Percentiles rank a stretch among this genome's conserved stretches.
Conservation (phyloP, 2,888 invertebrate genomes). For the Troglohyphantes excavatus region DNA sequence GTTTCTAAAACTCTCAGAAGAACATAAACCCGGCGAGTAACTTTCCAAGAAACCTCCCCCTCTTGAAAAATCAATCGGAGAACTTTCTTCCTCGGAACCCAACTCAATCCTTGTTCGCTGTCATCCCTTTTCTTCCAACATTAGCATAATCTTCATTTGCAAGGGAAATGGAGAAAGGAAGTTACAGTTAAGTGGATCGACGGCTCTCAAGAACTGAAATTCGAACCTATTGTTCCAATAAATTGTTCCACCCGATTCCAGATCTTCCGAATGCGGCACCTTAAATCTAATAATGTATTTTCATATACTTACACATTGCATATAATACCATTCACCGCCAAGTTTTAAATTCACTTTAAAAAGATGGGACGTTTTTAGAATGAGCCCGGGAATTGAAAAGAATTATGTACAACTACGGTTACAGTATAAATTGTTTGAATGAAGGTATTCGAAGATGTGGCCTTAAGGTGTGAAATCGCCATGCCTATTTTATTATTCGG, state of each 20-base stretch:
- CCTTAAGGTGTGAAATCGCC: too few relatives aligned
- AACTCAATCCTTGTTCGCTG: neutral
- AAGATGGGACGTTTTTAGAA: neutral
- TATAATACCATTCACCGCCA: neutral
- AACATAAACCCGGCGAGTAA: neutral
- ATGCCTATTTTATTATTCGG: too few relatives aligned
- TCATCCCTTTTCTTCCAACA: neutral
- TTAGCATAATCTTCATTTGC: slow-evolving; percentile 9
- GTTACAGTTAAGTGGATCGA: neutral
- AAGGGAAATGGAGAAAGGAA: neutral
- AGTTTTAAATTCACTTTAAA: neutral
- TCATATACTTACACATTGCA: neutral
- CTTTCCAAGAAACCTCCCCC: neutral
- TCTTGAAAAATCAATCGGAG: slow-evolving; percentile 1
- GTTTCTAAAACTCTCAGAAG: slow-evolving; percentile 2
- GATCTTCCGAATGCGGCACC: neutral
- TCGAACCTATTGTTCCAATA: slow-evolving; percentile 5
- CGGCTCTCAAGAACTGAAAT: slow-evolving; percentile 5
- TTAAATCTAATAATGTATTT: neutral
- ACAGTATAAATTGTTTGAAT: neutral
- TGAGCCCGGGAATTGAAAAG: neutral
- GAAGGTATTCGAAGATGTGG: too few relatives aligned
- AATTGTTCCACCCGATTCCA: neutral
- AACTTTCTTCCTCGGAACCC: neutral
- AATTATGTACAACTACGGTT: neutral